Evolutionary conservation across 2,888 invertebrate genomes (phyloP), one percentile per base, ranked within the genome.

Genomic region (Calliphora vomitoria): DNA sequence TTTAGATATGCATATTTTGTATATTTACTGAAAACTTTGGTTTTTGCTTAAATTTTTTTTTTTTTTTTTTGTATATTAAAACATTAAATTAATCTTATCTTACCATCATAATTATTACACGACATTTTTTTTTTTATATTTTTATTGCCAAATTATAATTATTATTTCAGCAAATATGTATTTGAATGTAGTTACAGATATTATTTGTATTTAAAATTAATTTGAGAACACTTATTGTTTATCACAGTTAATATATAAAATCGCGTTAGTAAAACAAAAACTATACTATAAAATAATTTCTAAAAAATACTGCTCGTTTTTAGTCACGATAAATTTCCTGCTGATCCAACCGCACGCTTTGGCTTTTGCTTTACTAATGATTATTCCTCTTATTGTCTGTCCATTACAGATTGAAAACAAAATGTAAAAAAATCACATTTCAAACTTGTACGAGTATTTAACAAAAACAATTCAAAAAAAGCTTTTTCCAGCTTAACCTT

Each of bases 31-130:
- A 8, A 41, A 41, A 41, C 15, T 11, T 15, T 15, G 4, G 15
- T 15, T 47, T 47, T 47, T 47, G 15, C 5, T 15, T 25, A 25
- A 2, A 25, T 25, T 25, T 25, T 25, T 1, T 25, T 25, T 25
- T 25, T 25, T 25, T 25, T 1, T 55, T 31, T 31, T 60, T 31
- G 31, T 10, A 8, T 8, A 44, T 20, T 5, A 66, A 66, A 44
- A 8, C 11, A 44, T 20, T 6, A 66, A 66, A 44, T 69, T 35
- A n/a, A n/a, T 50, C 18, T 31, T 62, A 62, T 81, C 87, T 84
- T 87, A 87, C 87, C 87, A 72, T 87, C 87, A 87, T 76, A 79
- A 62, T 60, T 87, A 68, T 81, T 66, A 60, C 87, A 87, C 74
- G 87, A 80, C 87, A 87, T 87, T 55, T 72, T 82, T 53, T 62